Evolutionary conservation across 2,113 vertebrate species (phyloP), one percentile per base, ranked within the genome.

Genomic region (Rhinoderma darwinii): DNA sequence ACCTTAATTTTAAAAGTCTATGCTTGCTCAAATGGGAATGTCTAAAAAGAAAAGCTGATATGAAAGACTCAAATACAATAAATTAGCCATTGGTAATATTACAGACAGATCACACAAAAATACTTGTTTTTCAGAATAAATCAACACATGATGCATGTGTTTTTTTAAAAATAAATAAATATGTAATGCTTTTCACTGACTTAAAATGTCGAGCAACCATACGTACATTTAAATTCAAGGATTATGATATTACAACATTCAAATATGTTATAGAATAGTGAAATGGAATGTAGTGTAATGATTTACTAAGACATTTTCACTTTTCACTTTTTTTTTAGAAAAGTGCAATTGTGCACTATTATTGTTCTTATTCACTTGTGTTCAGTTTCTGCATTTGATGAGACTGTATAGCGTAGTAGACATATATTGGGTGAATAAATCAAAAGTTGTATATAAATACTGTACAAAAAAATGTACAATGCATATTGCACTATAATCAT

Each of bases 231-330:
- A 18, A 70, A 37, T 70, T 17, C 18, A 70, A 10, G 32, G 66
- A 37, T 70, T 70, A 70, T 37, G 35, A 22, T 37, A 37, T 70
- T 70, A 22, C 17, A 70, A 10, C 32, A 70, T 35, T 37, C 4
- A 32, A 66, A 32, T 66, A 66, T 4, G 22, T 37, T 70, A 17
- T 37, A 68, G 6, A 35, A 30, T 32, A 22, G 66, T 66, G 30
- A 32, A 66, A 35, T 39, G 32, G 18, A 70, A 70, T 70, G 66
- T 70, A 70, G 35, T 0, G 0, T 35, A 70, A 70, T 70, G 66
- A 70, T 70, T 70, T 70, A 39, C 32, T 70, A 35, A 37, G 66
- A 39, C 66, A 70, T 70, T 70, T 37, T 7, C 66, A 70, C n/a
- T n/a, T n/a, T n/a, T n/a, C n/a, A n/a, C n/a, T n/a, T n/a, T n/a